Evolutionary conservation across 2,888 invertebrate genomes (phyloP), one percentile per base, ranked within the genome.

Genomic region (Erynnis tages): DNA sequence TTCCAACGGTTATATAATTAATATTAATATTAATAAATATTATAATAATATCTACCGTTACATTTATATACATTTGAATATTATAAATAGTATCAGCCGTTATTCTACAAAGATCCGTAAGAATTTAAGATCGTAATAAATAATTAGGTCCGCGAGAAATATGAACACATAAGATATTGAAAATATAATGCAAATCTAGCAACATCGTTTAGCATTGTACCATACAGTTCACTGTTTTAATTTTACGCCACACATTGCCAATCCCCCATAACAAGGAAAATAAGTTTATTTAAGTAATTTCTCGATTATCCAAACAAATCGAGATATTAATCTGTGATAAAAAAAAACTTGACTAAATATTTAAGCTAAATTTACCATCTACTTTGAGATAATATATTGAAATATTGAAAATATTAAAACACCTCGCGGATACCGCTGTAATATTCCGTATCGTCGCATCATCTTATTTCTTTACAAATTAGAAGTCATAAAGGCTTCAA

Each of bases 21-120:
- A 32, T 32, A 29, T 27, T 27, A 21, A 11, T 17, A 29, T 11
- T 13, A 32, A 32, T 32, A 29, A n/a, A n/a, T 11, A 11, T 17
- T 47, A 40, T 30, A 40, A 40, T 16, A 48, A 37, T 38, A n/a
- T 13, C 48, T 49, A 49, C 38, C 14, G 17, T 41, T 49, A 29
- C 4, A 10, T 29, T 17, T 49, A 49, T 49, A 13, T 49, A 49
- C 48, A 49, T 32, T 49, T 40, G 40, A 32, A 10, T 49, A 49
- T 49, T 25, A 49, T 40, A 49, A 32, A 49, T 41, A 49, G 30
- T 23, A 23, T 41, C 48, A 32, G 40, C 25, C 32, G 38, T 38
- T 30, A 30, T 6, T 34, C 48, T 49, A 49, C 11, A 41, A 30
- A 49, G 16, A 16, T 49, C 17, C 16, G 17, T 41, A 41, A 49